Conservation (phyloP, 2,888 invertebrate genomes). For the Deladenus siricidicola region DNA sequence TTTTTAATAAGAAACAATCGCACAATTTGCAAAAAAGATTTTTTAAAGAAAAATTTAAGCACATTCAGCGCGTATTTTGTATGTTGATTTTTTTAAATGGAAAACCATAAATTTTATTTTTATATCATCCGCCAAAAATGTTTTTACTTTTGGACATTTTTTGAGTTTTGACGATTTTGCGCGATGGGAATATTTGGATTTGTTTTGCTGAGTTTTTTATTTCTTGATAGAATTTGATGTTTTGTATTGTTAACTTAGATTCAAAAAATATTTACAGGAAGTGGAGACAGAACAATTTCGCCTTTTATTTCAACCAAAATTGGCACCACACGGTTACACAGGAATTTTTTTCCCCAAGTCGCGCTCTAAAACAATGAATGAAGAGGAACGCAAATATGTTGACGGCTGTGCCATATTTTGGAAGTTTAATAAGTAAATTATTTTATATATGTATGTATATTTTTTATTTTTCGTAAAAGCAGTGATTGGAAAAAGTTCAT, state of each 20-base stretch:
- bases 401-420: slow-evolving; percentile 99
- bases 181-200: too few species aligned
- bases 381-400: slow-evolving; percentile 89
- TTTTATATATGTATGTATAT: too few species aligned
- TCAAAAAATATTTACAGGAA: slow-evolving; percentile 64
- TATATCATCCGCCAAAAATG: too few species aligned
- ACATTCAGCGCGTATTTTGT: too few species aligned
- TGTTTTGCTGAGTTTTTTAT: background rate
- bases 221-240: background rate
- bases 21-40: too few species aligned
- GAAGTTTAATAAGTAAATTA: slow-evolving; percentile 57
- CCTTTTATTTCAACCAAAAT: slow-evolving; percentile 86
- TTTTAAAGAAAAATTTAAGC: too few species aligned
- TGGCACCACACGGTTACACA: slow-evolving; percentile 72
- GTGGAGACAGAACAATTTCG: slow-evolving; percentile 98
- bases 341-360: slow-evolving; percentile 97
- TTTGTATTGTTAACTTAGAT: background rate
- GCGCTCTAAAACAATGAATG: slow-evolving; percentile 93
- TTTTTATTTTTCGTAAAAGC: background rate
- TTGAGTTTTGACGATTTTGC: too few species aligned
- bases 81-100: too few species aligned
- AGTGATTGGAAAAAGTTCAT: too few species aligned
- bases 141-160: too few species aligned
- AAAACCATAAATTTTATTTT: too few species aligned
- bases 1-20: too few species aligned